Evolutionary conservation across 2,113 vertebrate species (phyloP), one percentile per base, ranked within the genome.

Genomic region (Petaurus breviceps): DNA sequence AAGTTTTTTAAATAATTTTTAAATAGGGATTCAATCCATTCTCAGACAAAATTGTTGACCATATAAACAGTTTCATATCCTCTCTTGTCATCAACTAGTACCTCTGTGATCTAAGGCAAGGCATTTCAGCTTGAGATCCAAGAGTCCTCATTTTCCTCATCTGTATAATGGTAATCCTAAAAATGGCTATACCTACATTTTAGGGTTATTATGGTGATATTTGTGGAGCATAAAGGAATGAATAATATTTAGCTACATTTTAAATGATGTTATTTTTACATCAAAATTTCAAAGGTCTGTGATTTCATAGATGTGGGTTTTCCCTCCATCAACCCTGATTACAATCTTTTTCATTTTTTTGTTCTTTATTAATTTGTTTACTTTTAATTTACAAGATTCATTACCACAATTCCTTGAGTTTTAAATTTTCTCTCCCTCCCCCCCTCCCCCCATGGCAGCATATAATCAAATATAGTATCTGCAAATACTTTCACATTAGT

Each of bases 21-120:
- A 90, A 10, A 22, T 11, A 8, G 0, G 3, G 6, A 37, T 28
- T 77, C 50, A 25, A 43, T 89, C 50, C 22, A 11, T 1, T 9
- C 24, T 14, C 1, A 31, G 49, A 2, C 0, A 16, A 0, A 0
- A 1, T 0, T 46, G 51, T 37, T 3, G 3, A 1, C 46, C 37
- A 24, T 68, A 46, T 49, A 1, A 50, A 47, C 31, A 0, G 26
- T 31, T 14, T 23, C 11, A 0, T 49, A 11, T 47, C 0, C 3
- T 0, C 4, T 37, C 9, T 49, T 0, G 16, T 26, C 26, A 3
- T 49, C 7, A 0, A 51, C 55, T 9, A 43, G 24, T 8, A 2
- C 0, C 5, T 68, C 3, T 68, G 37, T 68, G 61, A 68, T 37
- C 12, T 68, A 68, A 16, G 61, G 61, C 3, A 68, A 37, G 11